Evolutionary conservation across 2,113 vertebrate genomes (phyloP).

Genomic region (Gulo gulo): DNA sequence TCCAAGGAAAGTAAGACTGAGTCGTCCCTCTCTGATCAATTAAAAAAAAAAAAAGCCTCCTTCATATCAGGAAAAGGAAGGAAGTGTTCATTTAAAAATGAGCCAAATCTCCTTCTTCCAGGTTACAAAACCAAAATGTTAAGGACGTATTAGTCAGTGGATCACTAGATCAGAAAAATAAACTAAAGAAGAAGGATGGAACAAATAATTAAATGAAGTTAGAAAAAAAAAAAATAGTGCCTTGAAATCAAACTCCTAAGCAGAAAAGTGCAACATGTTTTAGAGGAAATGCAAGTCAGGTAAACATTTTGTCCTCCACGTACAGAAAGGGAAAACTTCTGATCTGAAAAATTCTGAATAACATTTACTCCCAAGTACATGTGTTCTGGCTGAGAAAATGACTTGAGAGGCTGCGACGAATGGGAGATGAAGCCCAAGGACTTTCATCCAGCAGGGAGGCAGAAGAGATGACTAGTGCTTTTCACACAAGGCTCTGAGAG

Average conservation of each 20-base stretch:
- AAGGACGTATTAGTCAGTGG: not conserved
- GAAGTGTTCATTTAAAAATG: conserved; percentile 8
- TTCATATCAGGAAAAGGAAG: not conserved
- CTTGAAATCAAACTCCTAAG: conserved; percentile 8
- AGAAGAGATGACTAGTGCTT: not conserved
- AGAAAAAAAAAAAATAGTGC: not conserved
- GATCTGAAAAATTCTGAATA: conserved; percentile 21
- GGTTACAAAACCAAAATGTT: not conserved
- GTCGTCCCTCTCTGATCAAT: not conserved
- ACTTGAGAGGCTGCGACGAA: not conserved
- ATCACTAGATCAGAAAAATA: not conserved
- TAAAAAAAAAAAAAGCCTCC: not conserved
- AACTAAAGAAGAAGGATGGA: not conserved
- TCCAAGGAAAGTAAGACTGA: not conserved
- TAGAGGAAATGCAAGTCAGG: not conserved
- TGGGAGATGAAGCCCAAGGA: not conserved
- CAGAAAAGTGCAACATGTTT: not conserved
- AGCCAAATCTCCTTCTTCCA: not conserved
- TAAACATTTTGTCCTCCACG: not conserved
- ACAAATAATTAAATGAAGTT: conserved; percentile 10
- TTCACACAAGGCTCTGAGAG: not conserved
- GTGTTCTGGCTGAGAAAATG: not conserved
- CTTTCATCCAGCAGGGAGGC: not conserved
- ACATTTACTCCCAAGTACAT: not conserved
- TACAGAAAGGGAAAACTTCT: not conserved